phyloP scores from a whole-genome alignment of 2,888 invertebrate species.

The Embidobia sp. region DNA sequence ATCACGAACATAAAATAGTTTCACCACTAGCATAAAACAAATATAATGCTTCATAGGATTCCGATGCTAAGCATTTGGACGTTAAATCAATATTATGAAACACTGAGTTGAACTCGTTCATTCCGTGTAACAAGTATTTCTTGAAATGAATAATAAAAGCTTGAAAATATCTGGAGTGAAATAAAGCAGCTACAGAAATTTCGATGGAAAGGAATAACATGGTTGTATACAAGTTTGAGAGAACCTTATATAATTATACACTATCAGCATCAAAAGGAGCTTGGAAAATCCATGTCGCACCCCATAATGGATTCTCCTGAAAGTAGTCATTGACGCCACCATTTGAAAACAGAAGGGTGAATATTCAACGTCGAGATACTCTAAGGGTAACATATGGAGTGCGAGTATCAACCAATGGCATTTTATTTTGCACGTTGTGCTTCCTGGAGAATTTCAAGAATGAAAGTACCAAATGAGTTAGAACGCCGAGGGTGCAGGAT shows the following conservation, averaged over 20 bases:
- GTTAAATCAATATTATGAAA: constrained; percentile 2
- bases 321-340: constrained; percentile 51
- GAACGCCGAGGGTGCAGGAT: no score
- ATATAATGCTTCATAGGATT: constrained; percentile 32
- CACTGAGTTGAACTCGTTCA: no score
- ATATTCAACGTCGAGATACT: constrained; percentile 44
- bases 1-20: constrained; percentile 44
- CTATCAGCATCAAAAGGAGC: constrained; percentile 28
- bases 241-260: constrained; percentile 21
- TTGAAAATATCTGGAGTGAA: no score
- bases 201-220: constrained; percentile 1
- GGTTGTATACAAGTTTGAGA: no score
- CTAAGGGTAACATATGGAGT: constrained; percentile 43
- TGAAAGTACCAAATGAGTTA: constrained; percentile 11
- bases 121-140: no score
- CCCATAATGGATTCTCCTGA: constrained; percentile 47
- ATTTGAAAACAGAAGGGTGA: constrained; percentile 55
- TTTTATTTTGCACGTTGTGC: constrained; percentile 24
- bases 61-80: constrained; percentile 16
- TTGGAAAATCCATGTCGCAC: constrained; percentile 27
- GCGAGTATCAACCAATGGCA: constrained; percentile 20
- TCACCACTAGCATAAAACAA: constrained; percentile 38
- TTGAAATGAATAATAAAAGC: no score
- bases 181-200: no score
- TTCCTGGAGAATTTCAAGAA: constrained; percentile 41